Evolutionary conservation across 1,140 invertebrate genomes (phyloP).

Genomic region (Musca vetustissima): DNA sequence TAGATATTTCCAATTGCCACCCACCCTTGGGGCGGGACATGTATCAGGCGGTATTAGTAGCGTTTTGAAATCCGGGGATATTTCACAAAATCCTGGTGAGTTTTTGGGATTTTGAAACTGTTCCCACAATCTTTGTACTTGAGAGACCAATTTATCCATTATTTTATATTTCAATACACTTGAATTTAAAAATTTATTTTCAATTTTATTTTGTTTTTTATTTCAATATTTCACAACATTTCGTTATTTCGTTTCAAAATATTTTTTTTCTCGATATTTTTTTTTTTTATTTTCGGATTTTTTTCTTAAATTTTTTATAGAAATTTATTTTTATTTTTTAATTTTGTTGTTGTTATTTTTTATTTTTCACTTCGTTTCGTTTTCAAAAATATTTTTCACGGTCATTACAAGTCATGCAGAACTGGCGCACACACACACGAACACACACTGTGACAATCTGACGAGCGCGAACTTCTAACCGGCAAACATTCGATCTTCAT

Average conservation of each 20-base stretch:
- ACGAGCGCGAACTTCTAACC: neutral
- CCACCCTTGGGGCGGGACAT: neutral
- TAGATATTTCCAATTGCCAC: constrained; percentile 20
- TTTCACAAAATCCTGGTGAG: neutral
- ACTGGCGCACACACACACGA: neutral
- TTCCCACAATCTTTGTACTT: neutral
- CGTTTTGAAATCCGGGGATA: too few relatives aligned
- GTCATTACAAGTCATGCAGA: constrained; percentile 9
- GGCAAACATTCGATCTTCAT: too few relatives aligned
- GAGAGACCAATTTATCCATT: neutral
- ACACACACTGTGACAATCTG: neutral
- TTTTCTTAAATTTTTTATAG: too few relatives aligned
- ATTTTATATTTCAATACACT: neutral
- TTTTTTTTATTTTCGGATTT: constrained; percentile 4
- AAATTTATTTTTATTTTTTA: too few relatives aligned
- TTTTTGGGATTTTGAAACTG: neutral
- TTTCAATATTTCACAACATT: too few relatives aligned
- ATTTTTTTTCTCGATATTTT: neutral
- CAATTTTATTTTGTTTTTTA: too few relatives aligned
- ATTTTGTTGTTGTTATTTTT: constrained; percentile 6
- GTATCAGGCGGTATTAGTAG: neutral
- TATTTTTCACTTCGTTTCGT: constrained; percentile 7
- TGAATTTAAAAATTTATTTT: too few relatives aligned
- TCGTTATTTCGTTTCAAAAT: constrained; percentile 6
- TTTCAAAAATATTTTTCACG: constrained; percentile 12